phyloP scores from a whole-genome alignment of 2,888 invertebrate genomes.

The Onchidella celtica region DNA sequence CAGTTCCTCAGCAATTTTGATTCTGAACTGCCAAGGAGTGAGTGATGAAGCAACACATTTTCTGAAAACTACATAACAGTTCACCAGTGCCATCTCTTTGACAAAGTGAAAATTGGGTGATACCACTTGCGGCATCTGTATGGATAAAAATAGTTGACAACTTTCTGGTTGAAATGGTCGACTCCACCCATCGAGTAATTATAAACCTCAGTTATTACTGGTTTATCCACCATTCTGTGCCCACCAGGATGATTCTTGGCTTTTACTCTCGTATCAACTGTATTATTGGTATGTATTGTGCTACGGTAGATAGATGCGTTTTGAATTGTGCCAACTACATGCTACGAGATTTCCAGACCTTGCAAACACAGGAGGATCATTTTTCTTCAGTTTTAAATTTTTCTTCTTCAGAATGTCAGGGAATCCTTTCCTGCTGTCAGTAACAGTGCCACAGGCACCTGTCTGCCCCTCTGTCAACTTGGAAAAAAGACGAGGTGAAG shows the following conservation, averaged over 20 bases:
- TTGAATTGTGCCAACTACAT: conserved; percentile 57
- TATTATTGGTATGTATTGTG: conserved; percentile 16
- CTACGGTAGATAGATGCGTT: conserved; percentile 43
- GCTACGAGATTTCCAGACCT: conserved; percentile 27
- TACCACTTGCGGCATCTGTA: conserved; percentile 51
- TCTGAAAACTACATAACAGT: conserved; percentile 52
- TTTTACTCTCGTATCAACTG: conserved; percentile 25
- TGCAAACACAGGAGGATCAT: conserved; percentile 46
- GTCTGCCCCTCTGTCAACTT: not conserved
- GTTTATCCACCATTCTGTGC: conserved; percentile 28
- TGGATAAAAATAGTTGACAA: conserved; percentile 45
- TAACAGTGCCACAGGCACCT: conserved; percentile 47
- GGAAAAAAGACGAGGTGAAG: not conserved
- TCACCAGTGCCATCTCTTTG: conserved; percentile 53
- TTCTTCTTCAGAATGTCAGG: conserved; percentile 41
- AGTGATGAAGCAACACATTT: not conserved
- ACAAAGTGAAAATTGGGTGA: no score
- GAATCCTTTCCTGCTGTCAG: conserved; percentile 47
- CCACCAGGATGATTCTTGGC: conserved; percentile 14
- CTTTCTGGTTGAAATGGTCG: conserved; percentile 43
- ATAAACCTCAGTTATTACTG: conserved; percentile 37
- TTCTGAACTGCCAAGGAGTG: not conserved
- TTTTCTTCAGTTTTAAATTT: conserved; percentile 40
- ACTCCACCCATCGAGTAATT: conserved; percentile 51
- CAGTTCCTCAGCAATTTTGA: not conserved